Base-by-base conservation (phyloP, 2,113 vertebrate genomes). In the Perccottus glenii region DNA sequence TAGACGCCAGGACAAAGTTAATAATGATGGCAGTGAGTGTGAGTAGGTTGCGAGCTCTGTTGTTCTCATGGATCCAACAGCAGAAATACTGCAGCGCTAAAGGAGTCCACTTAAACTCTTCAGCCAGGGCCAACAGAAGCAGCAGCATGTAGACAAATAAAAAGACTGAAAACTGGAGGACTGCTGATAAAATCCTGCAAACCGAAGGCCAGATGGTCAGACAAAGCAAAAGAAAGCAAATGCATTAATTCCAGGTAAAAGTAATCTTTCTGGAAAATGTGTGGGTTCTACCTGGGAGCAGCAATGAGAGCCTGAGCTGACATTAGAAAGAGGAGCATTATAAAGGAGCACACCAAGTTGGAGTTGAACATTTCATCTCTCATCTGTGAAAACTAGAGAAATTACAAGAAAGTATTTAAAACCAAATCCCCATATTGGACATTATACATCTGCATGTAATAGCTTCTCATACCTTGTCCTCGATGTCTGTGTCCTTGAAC, bases 311-410 rank as follows among this genome's bases (percentile, higher is more conserved):
- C 93, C 92, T 98, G 96, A 75, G 94, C 93, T 57, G 95, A 88
- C 33, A 97, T 94, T 89, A 98, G 94, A 85, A 97, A 97, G 8
- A 98, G 89, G 49, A 98, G 92, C 83, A 99, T 91, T 81, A 98
- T 96, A 87, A 98, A 98, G 11, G 96, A 95, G 71, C 96, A 98
- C 74, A 98, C 94, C 93, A 98, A 80, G 88, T 98, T 98, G 84
- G 97, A 97, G 90, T 98, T 99, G 93, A 98, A 99, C 61, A 98
- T 96, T 91, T 99, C 97, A 61, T 99, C 97, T 85, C 96, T 94
- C 94, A 98, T 96, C 91, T 98, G 96, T 77, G 94, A 98, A 88
- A 98, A 99, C 97, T 99, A 83, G 11, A 63, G 14, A 9, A 72
- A 40, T 4, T 15, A 62, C 56, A 53, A 51, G 5, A 75, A 14